Evolutionary conservation across 2,888 invertebrate genomes (phyloP), one percentile per base, ranked within the genome.

Genomic region (Allacma fusca): DNA sequence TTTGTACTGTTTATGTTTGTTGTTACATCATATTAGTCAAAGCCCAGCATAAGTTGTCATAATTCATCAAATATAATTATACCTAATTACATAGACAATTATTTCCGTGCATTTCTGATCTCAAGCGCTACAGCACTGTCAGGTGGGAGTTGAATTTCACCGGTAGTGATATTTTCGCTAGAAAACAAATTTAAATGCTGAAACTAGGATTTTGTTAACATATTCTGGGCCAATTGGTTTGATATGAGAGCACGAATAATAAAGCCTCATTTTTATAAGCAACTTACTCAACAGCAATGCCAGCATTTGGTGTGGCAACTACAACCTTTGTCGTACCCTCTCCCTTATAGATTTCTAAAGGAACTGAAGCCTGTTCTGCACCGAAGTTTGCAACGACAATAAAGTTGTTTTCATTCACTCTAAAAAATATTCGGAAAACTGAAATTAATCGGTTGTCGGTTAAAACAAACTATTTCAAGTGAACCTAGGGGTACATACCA

Each of bases 331-430:
- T 69, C 29, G 68, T 59, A 16, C 9, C n/a, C 12, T 21, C 29
- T 7, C 34, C 67, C 26, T 43, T 29, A 13, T 71, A 62, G 16
- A 26, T 69, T 12, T 23, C 23, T 28, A 78, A 71, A 23, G 59
- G 40, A 19, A 75, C 21, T 0, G 16, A 23, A 21, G 62, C 59
- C 1, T 72, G 59, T 5, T 50, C n/a, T 0, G 64, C 19, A 1
- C 78, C 78, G 34, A 78, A 75, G 28, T 78, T 78, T 0, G 71
- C 44, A 26, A 23, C 72, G 9, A 76, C 62, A 16, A 78, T 28
- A 62, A 71, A 78, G 5, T 64, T 7, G 16, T 64, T 64, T 16
- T 64, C 64, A 64, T 64, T 64, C 4, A 7, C 26, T 26, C 64
- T 64, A 62, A 62, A 62, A 62, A 62, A 62, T 21, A 62, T 7